phyloP scores from a whole-genome alignment of 2,113 vertebrate species.

The Crotophaga sulcirostris region DNA sequence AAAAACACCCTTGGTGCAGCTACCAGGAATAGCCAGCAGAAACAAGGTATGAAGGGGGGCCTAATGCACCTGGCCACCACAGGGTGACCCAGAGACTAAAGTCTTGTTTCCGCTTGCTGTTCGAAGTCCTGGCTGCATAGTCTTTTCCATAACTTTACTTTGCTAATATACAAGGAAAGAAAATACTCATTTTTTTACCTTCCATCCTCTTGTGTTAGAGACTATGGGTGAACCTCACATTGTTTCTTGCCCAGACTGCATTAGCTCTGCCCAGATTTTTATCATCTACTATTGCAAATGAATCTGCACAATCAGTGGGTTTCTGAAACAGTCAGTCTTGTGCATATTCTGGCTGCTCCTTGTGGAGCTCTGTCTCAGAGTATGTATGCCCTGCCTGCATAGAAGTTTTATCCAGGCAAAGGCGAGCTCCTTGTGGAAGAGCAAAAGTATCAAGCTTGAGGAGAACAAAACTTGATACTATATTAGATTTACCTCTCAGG shows the following conservation, averaged over 20 bases:
- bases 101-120: background rate
- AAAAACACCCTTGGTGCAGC: background rate
- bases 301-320: background rate
- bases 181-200: background rate
- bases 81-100: background rate
- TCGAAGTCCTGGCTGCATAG: background rate
- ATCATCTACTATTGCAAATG: background rate
- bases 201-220: background rate
- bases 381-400: background rate
- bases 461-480: background rate
- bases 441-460: background rate
- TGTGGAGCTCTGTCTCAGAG: background rate
- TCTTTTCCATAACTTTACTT: background rate
- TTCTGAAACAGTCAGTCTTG: background rate
- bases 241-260: background rate
- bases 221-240: background rate
- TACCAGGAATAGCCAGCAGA: background rate
- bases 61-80: background rate
- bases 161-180: background rate
- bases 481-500: background rate
- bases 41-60: background rate
- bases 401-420: background rate
- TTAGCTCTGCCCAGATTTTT: background rate
- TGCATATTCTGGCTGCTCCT: background rate
- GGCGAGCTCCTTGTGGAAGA: background rate